phyloP scores from a whole-genome alignment of 2,797 vertebrate genomes.

The Characodon lateralis region DNA sequence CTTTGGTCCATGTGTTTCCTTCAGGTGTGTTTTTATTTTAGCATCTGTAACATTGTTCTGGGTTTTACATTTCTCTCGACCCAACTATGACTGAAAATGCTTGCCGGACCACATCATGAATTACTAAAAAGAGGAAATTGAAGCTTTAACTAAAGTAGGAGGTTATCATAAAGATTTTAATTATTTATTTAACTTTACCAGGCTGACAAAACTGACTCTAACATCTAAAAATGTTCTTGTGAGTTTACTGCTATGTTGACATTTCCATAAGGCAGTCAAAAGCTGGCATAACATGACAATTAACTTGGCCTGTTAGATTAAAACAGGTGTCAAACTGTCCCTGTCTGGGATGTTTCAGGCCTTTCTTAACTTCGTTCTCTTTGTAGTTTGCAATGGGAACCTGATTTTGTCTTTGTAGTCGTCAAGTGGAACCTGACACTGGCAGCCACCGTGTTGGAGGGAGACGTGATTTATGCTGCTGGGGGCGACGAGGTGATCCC shows the following conservation, averaged over 20 bases:
- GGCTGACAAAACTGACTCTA: not conserved
- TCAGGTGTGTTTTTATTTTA: not conserved
- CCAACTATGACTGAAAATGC: not conserved
- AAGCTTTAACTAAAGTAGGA: slow-evolving; percentile 5
- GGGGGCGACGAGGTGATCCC: slow-evolving; percentile 37
- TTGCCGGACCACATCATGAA: not conserved
- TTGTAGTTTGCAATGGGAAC: slow-evolving; percentile 71
- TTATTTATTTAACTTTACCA: not conserved
- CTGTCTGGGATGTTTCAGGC: slow-evolving; percentile 49
- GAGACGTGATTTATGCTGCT: slow-evolving; percentile 71
- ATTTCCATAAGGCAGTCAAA: not conserved
- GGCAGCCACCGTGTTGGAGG: slow-evolving; percentile 60
- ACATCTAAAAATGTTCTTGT: not conserved
- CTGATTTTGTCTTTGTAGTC: slow-evolving; percentile 71
- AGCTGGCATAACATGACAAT: slow-evolving; percentile 8
- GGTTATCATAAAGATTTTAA: not conserved
- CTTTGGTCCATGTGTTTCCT: not conserved
- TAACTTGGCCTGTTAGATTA: slow-evolving; percentile 19
- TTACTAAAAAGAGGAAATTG: not conserved
- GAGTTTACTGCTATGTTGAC: not conserved
- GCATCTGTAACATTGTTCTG: not conserved
- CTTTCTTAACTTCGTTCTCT: slow-evolving; percentile 36
- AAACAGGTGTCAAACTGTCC: slow-evolving; percentile 61
- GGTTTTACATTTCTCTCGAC: not conserved
- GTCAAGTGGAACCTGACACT: slow-evolving; percentile 62